Conservation (phyloP, 2,888 invertebrate species). For the Ophion ellenae region DNA sequence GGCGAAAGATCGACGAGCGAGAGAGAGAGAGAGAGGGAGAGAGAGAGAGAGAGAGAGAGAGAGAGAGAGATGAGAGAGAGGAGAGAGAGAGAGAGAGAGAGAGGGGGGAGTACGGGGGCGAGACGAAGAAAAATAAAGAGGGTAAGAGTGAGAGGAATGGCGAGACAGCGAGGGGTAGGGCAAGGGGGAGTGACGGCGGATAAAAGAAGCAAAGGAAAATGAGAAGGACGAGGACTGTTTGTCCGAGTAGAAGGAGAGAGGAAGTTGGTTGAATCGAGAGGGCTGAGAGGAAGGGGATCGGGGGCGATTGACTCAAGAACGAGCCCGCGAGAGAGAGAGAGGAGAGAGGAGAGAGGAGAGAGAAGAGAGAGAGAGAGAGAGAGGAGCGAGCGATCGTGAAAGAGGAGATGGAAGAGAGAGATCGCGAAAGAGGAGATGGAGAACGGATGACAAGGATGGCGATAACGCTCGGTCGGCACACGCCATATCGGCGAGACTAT, state of each 20-base stretch:
- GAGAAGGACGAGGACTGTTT: background rate
- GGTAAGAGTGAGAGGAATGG: background rate
- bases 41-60: conserved; percentile 54
- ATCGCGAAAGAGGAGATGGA: background rate
- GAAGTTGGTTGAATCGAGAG: conserved; percentile 59
- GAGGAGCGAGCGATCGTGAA: too few species aligned
- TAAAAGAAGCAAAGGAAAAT: too few species aligned
- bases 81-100: background rate
- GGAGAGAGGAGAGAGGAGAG: background rate
- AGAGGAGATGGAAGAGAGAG: too few species aligned
- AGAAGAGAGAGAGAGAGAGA: too few species aligned
- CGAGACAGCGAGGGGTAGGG: conserved; percentile 12
- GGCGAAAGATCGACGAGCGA: conserved; percentile 31
- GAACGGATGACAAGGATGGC: conserved; percentile 62
- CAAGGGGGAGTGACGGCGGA: fast-evolving
- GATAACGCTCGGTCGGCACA: conserved; percentile 78
- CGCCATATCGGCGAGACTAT: conserved; percentile 82
- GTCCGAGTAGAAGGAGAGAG: conserved; percentile 48
- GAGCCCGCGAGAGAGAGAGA: conserved; percentile 23
- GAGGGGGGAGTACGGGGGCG: background rate
- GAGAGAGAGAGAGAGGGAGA: conserved; percentile 52
- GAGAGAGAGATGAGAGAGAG: background rate
- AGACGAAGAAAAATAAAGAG: background rate
- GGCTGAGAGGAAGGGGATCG: conserved; percentile 61
- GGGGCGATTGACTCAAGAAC: conserved; percentile 67